phyloP scores from a whole-genome alignment of 2,113 vertebrate species.

The Macquaria ambigua region DNA sequence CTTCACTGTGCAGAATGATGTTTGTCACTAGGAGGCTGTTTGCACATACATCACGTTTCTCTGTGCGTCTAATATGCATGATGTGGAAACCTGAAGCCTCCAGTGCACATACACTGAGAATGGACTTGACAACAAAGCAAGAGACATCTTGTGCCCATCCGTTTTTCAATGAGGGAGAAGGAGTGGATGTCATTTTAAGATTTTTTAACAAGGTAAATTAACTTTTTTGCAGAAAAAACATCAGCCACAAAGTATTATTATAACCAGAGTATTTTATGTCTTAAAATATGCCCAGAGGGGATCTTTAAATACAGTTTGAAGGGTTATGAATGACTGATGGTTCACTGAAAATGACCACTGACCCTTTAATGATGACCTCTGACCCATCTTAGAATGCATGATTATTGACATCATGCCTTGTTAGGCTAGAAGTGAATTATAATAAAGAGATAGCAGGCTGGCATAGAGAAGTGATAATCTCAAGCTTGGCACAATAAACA shows the following conservation, averaged over 20 bases:
- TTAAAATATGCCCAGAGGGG: neutral
- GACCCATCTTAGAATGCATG: neutral
- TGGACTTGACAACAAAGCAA: neutral
- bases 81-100: neutral
- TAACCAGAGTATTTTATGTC: neutral
- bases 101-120: too few relatives aligned
- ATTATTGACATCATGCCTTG: neutral
- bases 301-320: neutral
- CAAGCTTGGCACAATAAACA: neutral
- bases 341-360: neutral
- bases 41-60: neutral
- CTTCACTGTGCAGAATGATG: neutral
- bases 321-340: neutral
- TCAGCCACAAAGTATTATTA: neutral
- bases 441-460: neutral
- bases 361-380: slow-evolving; percentile 25
- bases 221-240: neutral
- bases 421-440: neutral
- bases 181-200: neutral
- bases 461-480: neutral
- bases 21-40: neutral
- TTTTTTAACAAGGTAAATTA: neutral
- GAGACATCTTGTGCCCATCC: neutral
- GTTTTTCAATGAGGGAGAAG: too few relatives aligned
- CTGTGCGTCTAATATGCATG: neutral